Evolutionary conservation across 2,888 invertebrate genomes (phyloP), one percentile per base, ranked within the genome.

Genomic region (Coleophora flavipennella): DNA sequence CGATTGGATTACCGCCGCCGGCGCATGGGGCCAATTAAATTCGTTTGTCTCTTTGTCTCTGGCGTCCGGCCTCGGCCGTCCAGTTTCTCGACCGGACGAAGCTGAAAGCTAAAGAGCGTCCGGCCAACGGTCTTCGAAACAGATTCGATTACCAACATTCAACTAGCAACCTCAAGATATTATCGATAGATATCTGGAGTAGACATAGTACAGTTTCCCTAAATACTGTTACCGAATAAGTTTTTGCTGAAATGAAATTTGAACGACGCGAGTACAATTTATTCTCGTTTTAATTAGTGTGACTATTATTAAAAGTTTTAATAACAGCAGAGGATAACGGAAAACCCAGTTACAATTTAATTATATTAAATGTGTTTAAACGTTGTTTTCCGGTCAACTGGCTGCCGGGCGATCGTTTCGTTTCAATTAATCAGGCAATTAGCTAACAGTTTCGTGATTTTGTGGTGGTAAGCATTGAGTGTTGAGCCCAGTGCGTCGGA

Each of bases 11-110:
- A 80, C 60, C 4, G 65, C 64, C 67, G 57, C 48, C 53, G 67
- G 70, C 68, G 71, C 66, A 78, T 76, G 73, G 65, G 67, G 71
- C 57, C 69, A 74, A 81, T 80, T 81, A 83, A 80, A 77, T 76
- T 81, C 72, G 77, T 81, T 78, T 78, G 77, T 76, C 65, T 75
- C 77, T 79, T 74, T 73, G 79, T 71, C 65, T 62, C 59, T 62
- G 49, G 51, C 55, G 51, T 46, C 50, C 40, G 39, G 48, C 51
- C 31, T 25, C 29, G 33, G 29, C 13, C 38, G 35, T 9, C 50
- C 54, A 46, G 50, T 44, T 52, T 44, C 49, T 54, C 55, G 59
- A 57, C 50, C 52, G 45, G 43, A 35, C 25, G 50, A 58, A 57
- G 64, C 67, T 57, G 58, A 58, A 66, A 64, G 67, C 73, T 72